These are phyloP conservation scores for Sarcoramphus papa DNA, from an alignment of 2,797 vertebrate genomes.

Conservation along the genomic window DNA sequence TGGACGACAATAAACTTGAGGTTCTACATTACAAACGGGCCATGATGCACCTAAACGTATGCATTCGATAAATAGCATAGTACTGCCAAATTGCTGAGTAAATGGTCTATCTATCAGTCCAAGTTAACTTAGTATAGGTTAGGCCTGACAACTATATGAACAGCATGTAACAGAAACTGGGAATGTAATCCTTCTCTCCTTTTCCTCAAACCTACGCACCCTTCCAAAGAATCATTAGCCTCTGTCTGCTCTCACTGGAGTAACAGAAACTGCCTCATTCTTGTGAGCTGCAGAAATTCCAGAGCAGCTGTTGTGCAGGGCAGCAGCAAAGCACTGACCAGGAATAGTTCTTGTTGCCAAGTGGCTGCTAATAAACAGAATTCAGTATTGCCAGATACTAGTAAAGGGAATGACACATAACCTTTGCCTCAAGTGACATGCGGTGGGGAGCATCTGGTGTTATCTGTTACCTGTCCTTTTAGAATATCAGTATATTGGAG, in stretches of 20 bases:
- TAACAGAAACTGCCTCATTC: not conserved
- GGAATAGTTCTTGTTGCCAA: not conserved
- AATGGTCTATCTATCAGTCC: not conserved
- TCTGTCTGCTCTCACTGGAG: not conserved
- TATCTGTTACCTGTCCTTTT: not conserved
- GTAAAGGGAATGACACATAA: not conserved
- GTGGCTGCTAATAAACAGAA: constrained; percentile 1
- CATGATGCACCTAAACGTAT: not conserved
- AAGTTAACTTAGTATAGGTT: not conserved
- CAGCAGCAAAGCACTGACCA: not conserved
- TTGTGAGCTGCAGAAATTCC: not conserved
- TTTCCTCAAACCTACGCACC: not conserved
- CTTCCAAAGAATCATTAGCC: not conserved
- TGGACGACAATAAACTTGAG: not conserved
- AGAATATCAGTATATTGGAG: not conserved
- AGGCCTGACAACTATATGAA: not conserved
- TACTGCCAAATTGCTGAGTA: not conserved
- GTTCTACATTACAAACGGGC: not conserved
- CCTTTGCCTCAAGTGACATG: not conserved
- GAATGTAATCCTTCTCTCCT: not conserved
- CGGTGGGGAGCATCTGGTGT: not conserved
- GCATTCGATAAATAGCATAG: not conserved
- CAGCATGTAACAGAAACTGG: not conserved
- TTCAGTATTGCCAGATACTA: not conserved
- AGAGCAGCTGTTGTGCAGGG: not conserved